Percentiles rank a stretch among this genome's conserved stretches.
Evolutionary conservation across 2,888 invertebrate genomes (phyloP).

Genomic region (Drosophila atripex): DNA sequence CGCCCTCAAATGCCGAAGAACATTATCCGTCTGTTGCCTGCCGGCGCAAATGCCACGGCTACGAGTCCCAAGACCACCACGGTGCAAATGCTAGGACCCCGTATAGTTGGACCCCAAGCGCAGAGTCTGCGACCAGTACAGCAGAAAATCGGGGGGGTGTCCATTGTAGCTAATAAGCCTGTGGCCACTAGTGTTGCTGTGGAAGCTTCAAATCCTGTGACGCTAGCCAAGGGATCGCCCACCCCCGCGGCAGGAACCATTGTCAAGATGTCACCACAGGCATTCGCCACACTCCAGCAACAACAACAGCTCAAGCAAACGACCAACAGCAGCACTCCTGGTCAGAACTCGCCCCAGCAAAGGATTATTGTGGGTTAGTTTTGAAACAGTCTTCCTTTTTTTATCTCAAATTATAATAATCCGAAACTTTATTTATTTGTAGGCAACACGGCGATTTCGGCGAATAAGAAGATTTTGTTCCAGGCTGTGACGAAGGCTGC

Average conservation of each 20-base stretch:
- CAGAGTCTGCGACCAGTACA: conserved; percentile 63
- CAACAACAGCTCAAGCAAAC: conserved; percentile 80
- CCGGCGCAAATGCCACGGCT: conserved; percentile 23
- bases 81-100: conserved; percentile 72
- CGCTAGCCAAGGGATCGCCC: conserved; percentile 20
- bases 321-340: conserved; percentile 30
- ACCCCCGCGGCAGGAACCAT: conserved; percentile 66
- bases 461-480: conserved; percentile 72
- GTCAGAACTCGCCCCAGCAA: conserved; percentile 58
- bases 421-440: background rate
- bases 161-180: conserved; percentile 60
- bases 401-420: too few species aligned
- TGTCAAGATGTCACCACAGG: conserved; percentile 82
- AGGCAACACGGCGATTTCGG: conserved; percentile 76
- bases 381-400: background rate
- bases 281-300: conserved; percentile 81
- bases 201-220: conserved; percentile 30
- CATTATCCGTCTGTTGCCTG: conserved; percentile 71
- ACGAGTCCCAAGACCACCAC: conserved; percentile 22
- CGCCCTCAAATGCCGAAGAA: conserved; percentile 71
- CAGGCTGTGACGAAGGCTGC: conserved; percentile 55
- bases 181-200: conserved; percentile 5
- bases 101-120: conserved; percentile 64
- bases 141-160: conserved; percentile 68
- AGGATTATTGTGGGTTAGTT: conserved; percentile 78